These are phyloP conservation scores for Holacanthella duospinosa DNA, from an alignment of 2,888 invertebrate species.

Conservation along the genomic window DNA sequence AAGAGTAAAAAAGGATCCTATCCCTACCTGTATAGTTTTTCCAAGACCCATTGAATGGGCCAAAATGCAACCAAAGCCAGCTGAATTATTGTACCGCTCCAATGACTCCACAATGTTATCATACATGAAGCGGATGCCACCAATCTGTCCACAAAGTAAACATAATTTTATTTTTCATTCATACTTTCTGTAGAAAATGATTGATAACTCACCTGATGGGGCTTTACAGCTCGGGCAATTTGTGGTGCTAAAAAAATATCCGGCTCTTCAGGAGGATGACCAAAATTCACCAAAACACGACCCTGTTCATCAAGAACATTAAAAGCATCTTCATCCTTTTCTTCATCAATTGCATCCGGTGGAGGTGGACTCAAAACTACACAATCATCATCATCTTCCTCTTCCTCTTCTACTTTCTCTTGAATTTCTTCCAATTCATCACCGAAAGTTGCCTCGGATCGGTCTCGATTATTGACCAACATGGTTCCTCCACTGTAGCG, in stretches of 20 bases:
- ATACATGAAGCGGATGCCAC: slow-evolving; percentile 87
- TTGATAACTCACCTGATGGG: slow-evolving; percentile 64
- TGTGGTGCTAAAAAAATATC: slow-evolving; percentile 84
- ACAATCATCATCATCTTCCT: slow-evolving; percentile 75
- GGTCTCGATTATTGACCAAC: background rate
- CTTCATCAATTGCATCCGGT: slow-evolving; percentile 65
- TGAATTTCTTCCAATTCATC: background rate
- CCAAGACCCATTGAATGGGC: slow-evolving; percentile 99
- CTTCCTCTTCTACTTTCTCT: slow-evolving; percentile 43
- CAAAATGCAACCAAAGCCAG: slow-evolving; percentile 92
- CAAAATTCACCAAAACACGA: slow-evolving; percentile 82
- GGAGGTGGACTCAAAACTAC: slow-evolving; percentile 70
- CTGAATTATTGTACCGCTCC: slow-evolving; percentile 69
- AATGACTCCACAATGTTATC: slow-evolving; percentile 94
- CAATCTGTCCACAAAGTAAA: slow-evolving; percentile 55
- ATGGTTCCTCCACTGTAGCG: slow-evolving; percentile 14
- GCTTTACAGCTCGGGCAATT: slow-evolving; percentile 81
- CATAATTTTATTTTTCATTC: background rate
- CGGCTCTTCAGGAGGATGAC: slow-evolving; percentile 78
- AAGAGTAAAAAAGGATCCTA: no score
- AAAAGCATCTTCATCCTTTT: slow-evolving; percentile 73
- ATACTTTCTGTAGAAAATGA: background rate
- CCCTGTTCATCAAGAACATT: slow-evolving; percentile 86
- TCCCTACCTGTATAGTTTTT: slow-evolving; percentile 79
- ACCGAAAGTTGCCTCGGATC: background rate